Conservation (phyloP, 2,888 invertebrate genomes). For the Atherix ibis region DNA sequence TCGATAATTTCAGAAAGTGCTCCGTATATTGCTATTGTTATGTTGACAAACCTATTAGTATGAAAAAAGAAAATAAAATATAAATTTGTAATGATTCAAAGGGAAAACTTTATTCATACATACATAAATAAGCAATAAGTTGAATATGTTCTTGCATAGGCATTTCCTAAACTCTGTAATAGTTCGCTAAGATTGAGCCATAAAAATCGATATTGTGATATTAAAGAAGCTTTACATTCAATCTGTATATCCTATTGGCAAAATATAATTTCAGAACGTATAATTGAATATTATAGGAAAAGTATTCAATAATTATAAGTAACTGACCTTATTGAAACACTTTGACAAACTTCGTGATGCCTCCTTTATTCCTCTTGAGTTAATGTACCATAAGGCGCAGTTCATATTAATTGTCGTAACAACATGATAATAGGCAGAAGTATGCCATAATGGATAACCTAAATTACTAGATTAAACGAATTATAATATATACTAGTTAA, state of each 20-base stretch:
- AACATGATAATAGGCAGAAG: constrained; percentile 40
- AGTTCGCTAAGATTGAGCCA: constrained; percentile 51
- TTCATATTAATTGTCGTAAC: constrained; percentile 59
- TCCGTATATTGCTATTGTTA: constrained; percentile 50
- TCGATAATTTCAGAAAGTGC: constrained; percentile 51
- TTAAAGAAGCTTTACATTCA: constrained; percentile 39
- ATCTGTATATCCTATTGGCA: constrained; percentile 39
- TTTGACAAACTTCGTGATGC: constrained; percentile 41
- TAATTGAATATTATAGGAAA: background rate
- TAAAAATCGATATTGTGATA: constrained; percentile 43
- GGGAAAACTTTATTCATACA: constrained; percentile 13
- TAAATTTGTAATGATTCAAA: background rate
- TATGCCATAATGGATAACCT: constrained; percentile 47
- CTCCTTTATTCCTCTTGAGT: constrained; percentile 47
- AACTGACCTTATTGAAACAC: constrained; percentile 36
- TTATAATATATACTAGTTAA: background rate
- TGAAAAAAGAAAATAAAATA: background rate
- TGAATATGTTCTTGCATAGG: constrained; percentile 50
- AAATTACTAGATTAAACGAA: background rate
- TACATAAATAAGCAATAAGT: constrained; percentile 48
- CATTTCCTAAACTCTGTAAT: constrained; percentile 48
- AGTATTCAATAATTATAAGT: background rate
- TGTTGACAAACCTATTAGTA: constrained; percentile 41
- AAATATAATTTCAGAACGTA: background rate
- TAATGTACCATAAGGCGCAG: constrained; percentile 54